Percentiles rank a stretch among this genome's conserved stretches.
These are phyloP conservation scores for Drosophila demipolita DNA, from an alignment of 2,888 invertebrate species.

Conservation along the genomic window DNA sequence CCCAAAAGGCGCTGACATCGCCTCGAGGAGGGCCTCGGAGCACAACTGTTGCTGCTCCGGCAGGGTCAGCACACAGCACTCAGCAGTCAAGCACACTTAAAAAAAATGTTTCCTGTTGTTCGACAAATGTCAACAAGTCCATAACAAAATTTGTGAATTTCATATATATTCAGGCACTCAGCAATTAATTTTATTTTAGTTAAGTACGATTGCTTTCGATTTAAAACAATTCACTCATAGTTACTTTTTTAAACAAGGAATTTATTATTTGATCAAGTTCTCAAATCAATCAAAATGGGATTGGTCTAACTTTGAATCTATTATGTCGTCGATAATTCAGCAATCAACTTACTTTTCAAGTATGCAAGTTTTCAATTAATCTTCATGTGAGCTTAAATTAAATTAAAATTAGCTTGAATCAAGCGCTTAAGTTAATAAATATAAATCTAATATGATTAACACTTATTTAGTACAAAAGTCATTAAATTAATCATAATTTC, in stretches of 20 bases:
- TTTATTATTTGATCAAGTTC: neutral
- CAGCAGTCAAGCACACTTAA: conserved; percentile 6
- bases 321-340: neutral
- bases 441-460: neutral
- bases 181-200: neutral
- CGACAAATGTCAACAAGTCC: neutral
- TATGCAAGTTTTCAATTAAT: neutral
- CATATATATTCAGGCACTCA: neutral
- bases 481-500: neutral
- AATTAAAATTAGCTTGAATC: neutral
- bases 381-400: neutral
- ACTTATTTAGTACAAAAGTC: neutral
- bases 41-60: conserved; percentile 46
- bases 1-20: conserved; percentile 54
- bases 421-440: too few species aligned
- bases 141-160: neutral
- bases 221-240: neutral
- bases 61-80: conserved; percentile 60
- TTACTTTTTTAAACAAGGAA: neutral
- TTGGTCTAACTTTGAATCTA: neutral
- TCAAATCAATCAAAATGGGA: neutral
- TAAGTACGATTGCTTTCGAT: neutral
- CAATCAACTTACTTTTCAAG: neutral
- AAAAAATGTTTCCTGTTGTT: neutral
- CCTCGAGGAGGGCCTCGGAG: conserved; percentile 25